Evolutionary conservation across 1,140 invertebrate species (phyloP).

Genomic region (Pachypeltis micranthus): DNA sequence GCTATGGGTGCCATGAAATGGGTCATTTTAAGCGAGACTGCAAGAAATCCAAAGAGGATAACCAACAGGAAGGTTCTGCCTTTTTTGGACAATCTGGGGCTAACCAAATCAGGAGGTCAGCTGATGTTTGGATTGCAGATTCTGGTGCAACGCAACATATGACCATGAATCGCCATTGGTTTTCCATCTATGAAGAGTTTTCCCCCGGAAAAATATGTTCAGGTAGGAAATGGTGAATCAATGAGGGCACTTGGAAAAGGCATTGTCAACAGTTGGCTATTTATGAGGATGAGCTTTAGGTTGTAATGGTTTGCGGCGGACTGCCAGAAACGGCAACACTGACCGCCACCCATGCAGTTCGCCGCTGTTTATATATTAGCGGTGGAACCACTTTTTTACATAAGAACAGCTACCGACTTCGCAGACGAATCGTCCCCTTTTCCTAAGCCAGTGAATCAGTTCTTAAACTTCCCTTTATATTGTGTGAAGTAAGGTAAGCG

Average conservation of each 20-base stretch:
- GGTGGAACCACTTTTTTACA: too few species aligned
- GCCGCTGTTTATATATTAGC: too few species aligned
- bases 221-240: constrained; percentile 25
- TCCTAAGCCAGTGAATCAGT: too few species aligned
- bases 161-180: constrained; percentile 16
- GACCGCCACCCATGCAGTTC: too few species aligned
- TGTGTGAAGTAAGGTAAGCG: too few species aligned
- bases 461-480: too few species aligned
- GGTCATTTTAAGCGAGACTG: constrained; percentile 12
- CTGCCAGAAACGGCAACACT: too few species aligned
- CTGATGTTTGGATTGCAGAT: neutral
- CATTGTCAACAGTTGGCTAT: constrained; percentile 24
- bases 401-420: too few species aligned
- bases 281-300: too few species aligned
- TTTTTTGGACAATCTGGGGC: neutral
- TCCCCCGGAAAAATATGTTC: constrained; percentile 7
- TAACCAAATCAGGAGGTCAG: neutral
- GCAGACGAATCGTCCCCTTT: too few species aligned
- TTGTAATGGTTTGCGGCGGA: too few species aligned
- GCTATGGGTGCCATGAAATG: neutral
- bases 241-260: constrained; percentile 25
- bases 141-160: neutral
- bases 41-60: neutral
- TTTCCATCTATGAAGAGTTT: constrained; percentile 23
- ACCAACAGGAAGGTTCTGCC: neutral